These are phyloP conservation scores for Sebastes jordani DNA, from an alignment of 2,797 vertebrate species.

Conservation along the genomic window DNA sequence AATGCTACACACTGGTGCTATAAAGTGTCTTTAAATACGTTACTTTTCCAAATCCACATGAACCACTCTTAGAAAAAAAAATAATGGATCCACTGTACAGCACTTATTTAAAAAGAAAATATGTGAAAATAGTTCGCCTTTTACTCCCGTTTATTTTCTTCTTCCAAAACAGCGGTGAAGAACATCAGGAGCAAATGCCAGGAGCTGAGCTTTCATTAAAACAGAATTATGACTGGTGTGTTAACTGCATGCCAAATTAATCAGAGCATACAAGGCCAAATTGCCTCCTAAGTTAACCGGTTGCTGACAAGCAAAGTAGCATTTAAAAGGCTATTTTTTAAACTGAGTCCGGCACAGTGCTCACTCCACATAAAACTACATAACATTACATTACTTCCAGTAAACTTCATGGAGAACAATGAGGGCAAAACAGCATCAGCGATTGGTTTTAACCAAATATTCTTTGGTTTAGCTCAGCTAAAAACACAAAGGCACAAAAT, in stretches of 20 bases:
- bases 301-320: not conserved
- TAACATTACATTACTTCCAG: not conserved
- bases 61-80: not conserved
- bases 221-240: not conserved
- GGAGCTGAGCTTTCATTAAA: not conserved
- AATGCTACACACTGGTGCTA: not conserved
- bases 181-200: not conserved
- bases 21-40: not conserved
- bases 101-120: not conserved
- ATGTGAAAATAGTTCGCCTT: rapidly evolving
- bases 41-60: not conserved
- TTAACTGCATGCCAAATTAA: not conserved
- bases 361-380: not conserved
- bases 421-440: not conserved
- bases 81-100: not conserved
- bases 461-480: no score
- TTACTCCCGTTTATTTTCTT: not conserved
- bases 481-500: not conserved
- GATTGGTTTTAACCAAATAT: not conserved
- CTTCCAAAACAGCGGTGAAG: not conserved
- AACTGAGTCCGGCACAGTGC: not conserved
- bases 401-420: not conserved
- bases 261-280: not conserved
- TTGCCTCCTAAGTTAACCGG: not conserved
- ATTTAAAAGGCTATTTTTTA: not conserved